phyloP scores from a whole-genome alignment of 2,797 vertebrate species.

The Phataginus tricuspis region DNA sequence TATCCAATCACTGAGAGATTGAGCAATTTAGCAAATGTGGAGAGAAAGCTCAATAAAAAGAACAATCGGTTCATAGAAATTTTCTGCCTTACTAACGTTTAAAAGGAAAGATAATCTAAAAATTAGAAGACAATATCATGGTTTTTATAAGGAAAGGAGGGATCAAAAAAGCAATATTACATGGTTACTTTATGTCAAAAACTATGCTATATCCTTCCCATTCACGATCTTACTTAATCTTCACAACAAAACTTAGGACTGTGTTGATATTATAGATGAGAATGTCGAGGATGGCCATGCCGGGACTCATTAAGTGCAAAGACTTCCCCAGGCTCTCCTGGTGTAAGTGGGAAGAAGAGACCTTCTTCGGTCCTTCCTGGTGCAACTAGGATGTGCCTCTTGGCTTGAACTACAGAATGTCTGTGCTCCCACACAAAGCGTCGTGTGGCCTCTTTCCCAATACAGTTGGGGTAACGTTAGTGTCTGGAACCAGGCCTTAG shows the following conservation, averaged over 20 bases:
- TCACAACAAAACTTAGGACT: not conserved
- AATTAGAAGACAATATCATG: not conserved
- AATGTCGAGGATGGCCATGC: not conserved
- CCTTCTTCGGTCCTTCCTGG: accelerated
- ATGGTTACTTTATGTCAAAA: not conserved
- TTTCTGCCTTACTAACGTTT: not conserved
- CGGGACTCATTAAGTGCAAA: not conserved
- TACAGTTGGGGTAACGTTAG: not conserved
- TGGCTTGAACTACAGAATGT: not conserved
- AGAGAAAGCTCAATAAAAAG: not conserved
- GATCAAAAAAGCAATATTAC: not conserved
- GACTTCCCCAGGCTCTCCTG: not conserved
- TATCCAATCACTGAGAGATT: not conserved
- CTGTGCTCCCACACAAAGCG: not conserved
- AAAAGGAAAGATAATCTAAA: not conserved
- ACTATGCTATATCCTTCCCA: not conserved
- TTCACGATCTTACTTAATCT: not conserved
- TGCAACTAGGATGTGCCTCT: not conserved
- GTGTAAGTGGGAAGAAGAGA: not conserved
- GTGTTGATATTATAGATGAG: not conserved
- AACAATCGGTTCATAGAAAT: not conserved
- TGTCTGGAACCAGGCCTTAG: not conserved
- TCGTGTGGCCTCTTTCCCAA: not conserved
- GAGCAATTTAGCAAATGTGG: not conserved
- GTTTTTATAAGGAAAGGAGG: not conserved